A percentile compares a stretch with the other conserved stretches of the same genome.
phyloP scores from a whole-genome alignment of 2,888 invertebrate species.

The Volucella zonaria region DNA sequence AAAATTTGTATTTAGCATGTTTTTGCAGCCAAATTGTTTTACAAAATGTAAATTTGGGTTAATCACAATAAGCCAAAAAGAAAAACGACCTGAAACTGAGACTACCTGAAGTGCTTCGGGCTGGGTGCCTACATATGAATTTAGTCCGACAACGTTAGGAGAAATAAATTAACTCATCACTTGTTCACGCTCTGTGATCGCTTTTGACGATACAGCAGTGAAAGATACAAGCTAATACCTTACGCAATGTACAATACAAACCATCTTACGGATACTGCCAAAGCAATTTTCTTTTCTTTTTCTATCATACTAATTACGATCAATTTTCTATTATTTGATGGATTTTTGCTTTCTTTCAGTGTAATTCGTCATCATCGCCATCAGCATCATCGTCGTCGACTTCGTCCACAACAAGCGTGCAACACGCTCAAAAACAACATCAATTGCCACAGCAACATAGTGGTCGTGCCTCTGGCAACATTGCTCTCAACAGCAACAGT shows the following conservation, averaged over 20 bases:
- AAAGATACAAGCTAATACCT: background rate
- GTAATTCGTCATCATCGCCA: conserved; percentile 65
- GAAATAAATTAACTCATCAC: conserved; percentile 37
- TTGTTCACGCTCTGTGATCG: conserved; percentile 36
- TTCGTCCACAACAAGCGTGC: conserved; percentile 63
- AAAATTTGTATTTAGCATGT: conserved; percentile 6
- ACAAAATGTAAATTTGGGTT: conserved; percentile 23
- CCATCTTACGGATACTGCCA: conserved; percentile 27
- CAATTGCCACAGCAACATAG: conserved; percentile 33
- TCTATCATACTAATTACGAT: conserved; percentile 8
- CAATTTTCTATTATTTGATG: conserved; percentile 29
- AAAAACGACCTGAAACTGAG: too few species aligned
- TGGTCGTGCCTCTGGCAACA: conserved; percentile 6
- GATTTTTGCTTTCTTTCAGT: conserved; percentile 59
- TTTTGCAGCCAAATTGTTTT: background rate
- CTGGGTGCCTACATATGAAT: background rate
- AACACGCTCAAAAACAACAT: conserved; percentile 39
- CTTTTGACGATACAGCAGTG: conserved; percentile 1
- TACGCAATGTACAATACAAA: conserved; percentile 24
- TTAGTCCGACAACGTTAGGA: background rate
- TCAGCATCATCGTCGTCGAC: conserved; percentile 59
- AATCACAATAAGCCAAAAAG: conserved; percentile 12
- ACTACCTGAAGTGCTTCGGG: background rate
- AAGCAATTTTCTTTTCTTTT: conserved; percentile 11
- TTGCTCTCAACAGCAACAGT: conserved; percentile 30